These are phyloP conservation scores for Poecile montanus DNA, from an alignment of 2,797 vertebrate species.

Conservation along the genomic window DNA sequence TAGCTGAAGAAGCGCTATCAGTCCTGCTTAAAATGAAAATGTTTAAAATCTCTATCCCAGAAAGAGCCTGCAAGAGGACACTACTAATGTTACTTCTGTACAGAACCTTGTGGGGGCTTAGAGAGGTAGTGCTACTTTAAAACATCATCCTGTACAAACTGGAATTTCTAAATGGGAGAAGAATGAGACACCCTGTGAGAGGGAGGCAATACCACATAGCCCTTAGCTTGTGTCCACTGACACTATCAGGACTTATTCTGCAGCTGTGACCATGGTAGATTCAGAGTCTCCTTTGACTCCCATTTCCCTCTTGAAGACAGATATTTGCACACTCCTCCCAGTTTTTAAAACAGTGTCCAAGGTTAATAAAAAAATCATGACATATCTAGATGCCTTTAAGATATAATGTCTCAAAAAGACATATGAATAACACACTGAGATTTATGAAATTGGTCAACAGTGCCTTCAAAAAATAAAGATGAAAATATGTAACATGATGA, in stretches of 20 bases:
- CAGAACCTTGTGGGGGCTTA: neutral
- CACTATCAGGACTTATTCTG: neutral
- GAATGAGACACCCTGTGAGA: neutral
- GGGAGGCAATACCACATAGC: neutral
- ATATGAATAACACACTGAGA: neutral
- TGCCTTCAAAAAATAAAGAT: neutral
- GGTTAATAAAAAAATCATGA: neutral
- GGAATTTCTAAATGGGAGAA: neutral
- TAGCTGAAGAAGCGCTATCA: conserved; percentile 2
- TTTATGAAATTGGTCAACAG: neutral
- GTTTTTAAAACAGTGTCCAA: neutral
- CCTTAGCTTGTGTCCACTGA: neutral
- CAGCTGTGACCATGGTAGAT: neutral
- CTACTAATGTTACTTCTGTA: neutral
- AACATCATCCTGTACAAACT: neutral
- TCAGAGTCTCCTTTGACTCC: neutral
- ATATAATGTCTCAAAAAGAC: neutral
- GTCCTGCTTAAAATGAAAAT: neutral
- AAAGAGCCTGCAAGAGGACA: neutral
- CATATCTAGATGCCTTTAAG: neutral
- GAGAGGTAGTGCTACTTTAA: neutral
- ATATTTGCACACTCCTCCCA: neutral
- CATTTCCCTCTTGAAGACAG: neutral
- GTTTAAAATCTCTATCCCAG: neutral
- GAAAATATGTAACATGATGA: neutral